phyloP scores from a whole-genome alignment of 1,140 invertebrate species.

The Galendromus occidentalis region DNA sequence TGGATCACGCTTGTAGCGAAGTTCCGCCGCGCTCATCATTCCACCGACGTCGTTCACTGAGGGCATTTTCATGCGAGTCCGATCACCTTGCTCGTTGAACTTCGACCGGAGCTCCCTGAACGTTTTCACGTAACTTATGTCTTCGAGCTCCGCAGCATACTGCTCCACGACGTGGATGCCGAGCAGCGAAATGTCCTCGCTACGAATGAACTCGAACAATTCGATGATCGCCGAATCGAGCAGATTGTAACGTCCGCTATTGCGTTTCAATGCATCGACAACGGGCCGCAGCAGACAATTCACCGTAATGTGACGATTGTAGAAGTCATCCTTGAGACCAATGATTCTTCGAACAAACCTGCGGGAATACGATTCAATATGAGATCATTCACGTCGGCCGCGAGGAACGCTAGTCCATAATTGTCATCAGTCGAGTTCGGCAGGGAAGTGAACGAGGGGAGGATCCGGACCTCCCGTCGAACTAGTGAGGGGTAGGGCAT shows the following conservation, averaged over 20 bases:
- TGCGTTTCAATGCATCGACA: conserved; percentile 82
- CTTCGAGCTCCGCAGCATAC: conserved; percentile 52
- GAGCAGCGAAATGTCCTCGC: conserved; percentile 24
- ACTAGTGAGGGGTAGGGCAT: not conserved
- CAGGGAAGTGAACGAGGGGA: not conserved
- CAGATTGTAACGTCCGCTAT: conserved; percentile 93
- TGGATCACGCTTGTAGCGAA: conserved; percentile 67
- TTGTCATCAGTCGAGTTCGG: not conserved
- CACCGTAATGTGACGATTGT: conserved; percentile 89
- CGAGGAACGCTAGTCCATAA: not conserved
- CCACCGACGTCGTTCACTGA: conserved; percentile 33
- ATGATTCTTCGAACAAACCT: conserved; percentile 92
- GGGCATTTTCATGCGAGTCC: not conserved
- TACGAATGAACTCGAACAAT: conserved; percentile 95
- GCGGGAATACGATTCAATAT: conserved; percentile 14
- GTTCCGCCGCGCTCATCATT: conserved; percentile 53
- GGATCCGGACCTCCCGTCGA: not conserved
- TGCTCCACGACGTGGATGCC: not conserved
- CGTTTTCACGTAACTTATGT: conserved; percentile 88
- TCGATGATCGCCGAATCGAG: conserved; percentile 96
- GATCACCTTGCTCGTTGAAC: conserved; percentile 58
- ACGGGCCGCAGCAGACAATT: conserved; percentile 86
- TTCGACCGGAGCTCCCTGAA: conserved; percentile 74
- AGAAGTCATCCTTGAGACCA: conserved; percentile 93
- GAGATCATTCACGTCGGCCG: not conserved